These are phyloP conservation scores for Ylistrum balloti DNA, from an alignment of 1,140 invertebrate species.

Conservation along the genomic window DNA sequence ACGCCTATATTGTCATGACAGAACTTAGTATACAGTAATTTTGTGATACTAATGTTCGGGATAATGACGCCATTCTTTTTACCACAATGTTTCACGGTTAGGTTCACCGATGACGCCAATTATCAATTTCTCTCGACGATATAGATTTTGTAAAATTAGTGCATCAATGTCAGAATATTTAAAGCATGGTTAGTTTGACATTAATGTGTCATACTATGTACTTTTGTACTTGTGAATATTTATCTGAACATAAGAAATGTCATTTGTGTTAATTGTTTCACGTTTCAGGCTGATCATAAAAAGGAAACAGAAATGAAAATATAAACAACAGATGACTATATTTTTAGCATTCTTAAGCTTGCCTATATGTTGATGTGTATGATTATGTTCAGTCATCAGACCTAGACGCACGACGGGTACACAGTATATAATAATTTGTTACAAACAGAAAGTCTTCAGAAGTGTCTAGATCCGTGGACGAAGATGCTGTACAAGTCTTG, in stretches of 20 bases:
- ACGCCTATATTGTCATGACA: neutral
- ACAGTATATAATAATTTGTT: too few relatives aligned
- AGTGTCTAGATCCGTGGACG: too few relatives aligned
- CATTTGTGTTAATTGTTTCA: neutral
- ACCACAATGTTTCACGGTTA: constrained; percentile 8
- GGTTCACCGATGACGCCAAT: constrained; percentile 7
- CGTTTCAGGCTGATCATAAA: neutral
- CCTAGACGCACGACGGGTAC: too few relatives aligned
- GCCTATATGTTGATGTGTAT: too few relatives aligned
- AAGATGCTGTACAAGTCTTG: too few relatives aligned
- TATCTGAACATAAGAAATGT: neutral
- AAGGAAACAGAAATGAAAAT: neutral
- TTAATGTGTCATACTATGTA: too few relatives aligned
- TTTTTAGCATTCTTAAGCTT: too few relatives aligned
- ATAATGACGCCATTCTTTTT: neutral
- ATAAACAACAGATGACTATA: too few relatives aligned
- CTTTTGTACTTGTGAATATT: too few relatives aligned
- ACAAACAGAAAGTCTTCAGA: too few relatives aligned
- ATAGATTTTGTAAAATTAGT: neutral
- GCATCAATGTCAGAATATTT: neutral
- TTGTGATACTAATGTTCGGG: neutral
- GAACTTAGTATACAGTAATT: neutral
- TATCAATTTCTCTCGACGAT: neutral
- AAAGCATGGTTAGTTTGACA: neutral
- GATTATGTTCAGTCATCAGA: too few relatives aligned